A percentile compares a stretch with the other conserved stretches of the same genome.
Evolutionary conservation across 2,797 vertebrate genomes (phyloP).

Genomic region (Tenualosa thibaudeaui): DNA sequence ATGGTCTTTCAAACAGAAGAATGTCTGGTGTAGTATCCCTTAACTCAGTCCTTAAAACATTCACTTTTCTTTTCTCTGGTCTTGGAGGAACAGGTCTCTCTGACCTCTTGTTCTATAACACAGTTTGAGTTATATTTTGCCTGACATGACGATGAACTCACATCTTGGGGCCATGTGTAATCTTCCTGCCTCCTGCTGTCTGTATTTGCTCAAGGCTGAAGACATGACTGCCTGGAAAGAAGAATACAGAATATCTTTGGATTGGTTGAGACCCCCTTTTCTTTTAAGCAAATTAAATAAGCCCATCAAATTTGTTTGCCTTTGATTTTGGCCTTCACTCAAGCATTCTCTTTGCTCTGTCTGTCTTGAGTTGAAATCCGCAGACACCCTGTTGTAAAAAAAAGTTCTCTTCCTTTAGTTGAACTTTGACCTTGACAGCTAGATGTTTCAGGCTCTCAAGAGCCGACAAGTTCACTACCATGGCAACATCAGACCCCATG

Average conservation of each 20-base stretch:
- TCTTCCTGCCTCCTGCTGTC: not conserved
- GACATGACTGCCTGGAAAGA: not conserved
- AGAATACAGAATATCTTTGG: not conserved
- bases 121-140: not conserved
- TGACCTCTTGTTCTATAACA: not conserved
- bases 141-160: not conserved
- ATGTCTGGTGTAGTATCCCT: not conserved
- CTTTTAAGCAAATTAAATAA: not conserved
- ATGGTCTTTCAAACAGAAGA: not conserved
- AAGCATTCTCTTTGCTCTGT: constrained; percentile 13
- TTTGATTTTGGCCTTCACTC: not conserved
- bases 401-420: constrained; percentile 28
- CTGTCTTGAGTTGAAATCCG: not conserved
- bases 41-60: not conserved
- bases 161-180: not conserved
- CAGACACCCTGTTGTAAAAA: constrained; percentile 39
- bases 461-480: constrained; percentile 44
- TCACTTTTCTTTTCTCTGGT: not conserved
- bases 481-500: constrained; percentile 28
- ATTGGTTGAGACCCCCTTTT: not conserved
- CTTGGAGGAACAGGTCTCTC: not conserved
- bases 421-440: constrained; percentile 45
- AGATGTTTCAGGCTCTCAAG: constrained; percentile 24
- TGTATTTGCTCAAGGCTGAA: not conserved
- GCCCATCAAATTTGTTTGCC: not conserved